Evolutionary conservation across 2,888 invertebrate species (phyloP).

Genomic region (Eucriotettix oculatus): DNA sequence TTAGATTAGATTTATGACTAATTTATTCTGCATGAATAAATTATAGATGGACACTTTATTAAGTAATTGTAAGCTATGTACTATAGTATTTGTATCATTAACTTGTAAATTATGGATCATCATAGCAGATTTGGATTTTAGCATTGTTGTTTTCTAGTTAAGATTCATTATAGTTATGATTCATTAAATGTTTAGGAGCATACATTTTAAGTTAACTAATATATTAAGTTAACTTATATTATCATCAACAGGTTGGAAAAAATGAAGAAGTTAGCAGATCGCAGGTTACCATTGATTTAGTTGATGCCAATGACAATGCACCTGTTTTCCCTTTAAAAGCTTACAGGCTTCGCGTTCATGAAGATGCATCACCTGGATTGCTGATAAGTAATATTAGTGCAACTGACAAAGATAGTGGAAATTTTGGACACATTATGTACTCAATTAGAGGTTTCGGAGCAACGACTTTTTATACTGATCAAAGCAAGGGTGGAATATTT

Average conservation of each 20-base stretch:
- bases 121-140: background rate
- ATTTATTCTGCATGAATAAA: too few species aligned
- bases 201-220: too few species aligned
- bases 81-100: too few species aligned
- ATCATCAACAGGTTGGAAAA: background rate
- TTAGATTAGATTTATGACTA: too few species aligned
- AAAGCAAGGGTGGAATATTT: constrained; percentile 45
- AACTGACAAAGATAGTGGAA: constrained; percentile 53
- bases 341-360: constrained; percentile 44
- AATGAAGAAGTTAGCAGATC: constrained; percentile 34
- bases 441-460: constrained; percentile 62
- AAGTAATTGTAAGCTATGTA: too few species aligned
- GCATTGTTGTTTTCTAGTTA: background rate
- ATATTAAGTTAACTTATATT: too few species aligned
- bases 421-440: constrained; percentile 55
- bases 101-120: too few species aligned
- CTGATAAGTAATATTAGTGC: constrained; percentile 50
- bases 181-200: background rate
- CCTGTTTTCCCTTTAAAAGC: constrained; percentile 46
- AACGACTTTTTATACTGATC: constrained; percentile 55
- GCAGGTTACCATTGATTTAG: constrained; percentile 42
- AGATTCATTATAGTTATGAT: background rate
- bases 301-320: constrained; percentile 66
- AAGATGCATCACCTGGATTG: constrained; percentile 42
- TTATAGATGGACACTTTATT: too few species aligned